phyloP scores from a whole-genome alignment of 64 coral and sea anemone genomes.

The Actinia tenebrosa region DNA sequence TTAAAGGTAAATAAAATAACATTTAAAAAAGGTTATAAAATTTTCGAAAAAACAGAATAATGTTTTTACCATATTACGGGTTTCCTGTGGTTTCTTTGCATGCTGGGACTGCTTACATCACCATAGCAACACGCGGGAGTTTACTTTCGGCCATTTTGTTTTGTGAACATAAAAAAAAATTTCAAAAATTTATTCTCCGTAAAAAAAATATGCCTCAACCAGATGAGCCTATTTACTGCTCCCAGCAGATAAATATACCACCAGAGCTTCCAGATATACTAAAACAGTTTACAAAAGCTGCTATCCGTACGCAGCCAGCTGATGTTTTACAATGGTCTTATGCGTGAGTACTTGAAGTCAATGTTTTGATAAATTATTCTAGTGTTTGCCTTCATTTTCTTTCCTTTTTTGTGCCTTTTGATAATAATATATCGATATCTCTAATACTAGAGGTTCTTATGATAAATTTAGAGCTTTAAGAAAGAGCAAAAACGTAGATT shows the following conservation, averaged over 20 bases:
- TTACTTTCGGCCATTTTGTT: slow-evolving; percentile 34
- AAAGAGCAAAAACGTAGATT: too few species aligned
- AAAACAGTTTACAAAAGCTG: slow-evolving; percentile 98
- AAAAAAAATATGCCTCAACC: slow-evolving; percentile 64
- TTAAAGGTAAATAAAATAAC: too few species aligned
- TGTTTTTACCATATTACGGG: too few species aligned
- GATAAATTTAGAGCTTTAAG: too few species aligned
- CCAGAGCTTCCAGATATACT: slow-evolving; percentile 96
- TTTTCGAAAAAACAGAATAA: too few species aligned
- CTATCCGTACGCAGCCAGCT: slow-evolving; percentile 87
- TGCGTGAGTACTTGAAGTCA: slow-evolving; percentile 54
- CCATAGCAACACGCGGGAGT: slow-evolving; percentile 31
- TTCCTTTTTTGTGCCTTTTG: background rate
- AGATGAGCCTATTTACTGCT: slow-evolving; percentile 95
- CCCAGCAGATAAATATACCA: slow-evolving; percentile 98
- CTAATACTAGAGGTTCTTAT: too few species aligned
- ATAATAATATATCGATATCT: too few species aligned
- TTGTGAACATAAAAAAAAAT: background rate
- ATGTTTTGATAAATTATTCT: background rate
- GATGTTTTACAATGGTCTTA: slow-evolving; percentile 89
- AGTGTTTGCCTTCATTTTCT: background rate
- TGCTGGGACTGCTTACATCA: slow-evolving; percentile 29
- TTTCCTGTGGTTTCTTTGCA: background rate
- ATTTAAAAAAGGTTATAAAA: too few species aligned
- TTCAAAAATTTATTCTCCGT: background rate